Conservation (phyloP, 2,113 vertebrate species). For the Lagopus muta region DNA sequence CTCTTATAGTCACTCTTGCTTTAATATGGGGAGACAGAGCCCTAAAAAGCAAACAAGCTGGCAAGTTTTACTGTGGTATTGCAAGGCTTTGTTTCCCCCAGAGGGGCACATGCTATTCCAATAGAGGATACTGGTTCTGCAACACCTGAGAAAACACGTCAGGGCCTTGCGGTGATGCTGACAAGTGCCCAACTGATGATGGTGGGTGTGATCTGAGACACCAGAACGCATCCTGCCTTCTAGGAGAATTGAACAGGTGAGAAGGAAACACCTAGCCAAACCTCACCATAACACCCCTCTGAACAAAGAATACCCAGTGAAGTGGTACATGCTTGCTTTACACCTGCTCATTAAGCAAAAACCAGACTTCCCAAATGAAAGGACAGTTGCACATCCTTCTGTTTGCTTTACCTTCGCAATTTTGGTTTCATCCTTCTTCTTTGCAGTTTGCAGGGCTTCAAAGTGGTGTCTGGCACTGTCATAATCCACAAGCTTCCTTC, state of each 20-base stretch:
- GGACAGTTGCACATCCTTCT: background rate
- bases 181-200: background rate
- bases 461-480: constrained; percentile 97
- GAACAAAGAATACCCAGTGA: background rate
- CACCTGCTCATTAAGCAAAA: background rate
- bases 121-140: background rate
- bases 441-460: constrained; percentile 91
- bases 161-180: background rate
- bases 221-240: background rate
- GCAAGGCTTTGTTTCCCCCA: background rate
- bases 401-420: constrained; percentile 89
- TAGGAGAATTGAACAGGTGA: background rate
- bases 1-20: background rate
- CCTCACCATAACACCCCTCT: background rate
- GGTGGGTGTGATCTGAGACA: background rate
- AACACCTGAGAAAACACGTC: background rate
- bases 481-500: constrained; percentile 95
- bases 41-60: background rate
- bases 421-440: constrained; percentile 97
- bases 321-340: background rate
- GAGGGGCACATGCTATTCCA: background rate
- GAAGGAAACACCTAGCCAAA: background rate
- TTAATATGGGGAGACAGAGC: background rate
- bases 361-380: background rate
- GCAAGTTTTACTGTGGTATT: background rate